phyloP scores from a whole-genome alignment of 2,888 invertebrate species.

The Drosophila hamatofila region DNA sequence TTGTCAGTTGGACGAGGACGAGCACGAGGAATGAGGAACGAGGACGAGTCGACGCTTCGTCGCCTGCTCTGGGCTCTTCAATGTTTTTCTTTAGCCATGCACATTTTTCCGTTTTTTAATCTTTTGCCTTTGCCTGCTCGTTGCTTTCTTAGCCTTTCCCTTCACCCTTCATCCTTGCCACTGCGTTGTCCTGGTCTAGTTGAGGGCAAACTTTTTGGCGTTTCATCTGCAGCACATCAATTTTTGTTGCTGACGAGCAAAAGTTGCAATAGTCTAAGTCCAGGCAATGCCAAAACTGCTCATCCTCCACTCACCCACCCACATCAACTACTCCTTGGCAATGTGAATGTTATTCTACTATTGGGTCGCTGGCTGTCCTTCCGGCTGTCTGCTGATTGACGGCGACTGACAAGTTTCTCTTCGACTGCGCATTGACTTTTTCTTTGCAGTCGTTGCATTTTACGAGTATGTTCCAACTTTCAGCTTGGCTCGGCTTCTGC shows the following conservation, averaged over 20 bases:
- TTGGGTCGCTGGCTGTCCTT: slow-evolving; percentile 70
- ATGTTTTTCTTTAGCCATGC: slow-evolving; percentile 70
- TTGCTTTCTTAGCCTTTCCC: slow-evolving; percentile 50
- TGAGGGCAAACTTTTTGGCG: slow-evolving; percentile 81
- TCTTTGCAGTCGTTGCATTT: slow-evolving; percentile 76
- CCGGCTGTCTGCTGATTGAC: slow-evolving; percentile 73
- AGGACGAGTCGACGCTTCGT: slow-evolving; percentile 46
- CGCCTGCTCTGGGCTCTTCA: slow-evolving; percentile 60
- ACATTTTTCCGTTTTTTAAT: slow-evolving; percentile 79
- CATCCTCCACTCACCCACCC: slow-evolving; percentile 12
- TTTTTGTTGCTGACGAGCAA: slow-evolving; percentile 83
- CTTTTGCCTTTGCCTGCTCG: slow-evolving; percentile 73
- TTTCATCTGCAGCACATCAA: slow-evolving; percentile 82
- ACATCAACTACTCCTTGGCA: slow-evolving; percentile 1
- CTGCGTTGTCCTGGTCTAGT: slow-evolving; percentile 33
- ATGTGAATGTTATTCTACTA: slow-evolving; percentile 71
- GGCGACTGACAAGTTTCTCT: slow-evolving; percentile 82
- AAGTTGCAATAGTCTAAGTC: slow-evolving; percentile 70
- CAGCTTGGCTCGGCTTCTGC: slow-evolving; percentile 43
- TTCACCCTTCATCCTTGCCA: neutral
- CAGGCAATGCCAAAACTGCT: slow-evolving; percentile 43
- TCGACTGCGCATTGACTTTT: slow-evolving; percentile 80
- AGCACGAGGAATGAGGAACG: slow-evolving; percentile 54
- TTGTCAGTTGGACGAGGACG: slow-evolving; percentile 58
- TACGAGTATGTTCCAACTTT: slow-evolving; percentile 75